phyloP scores from a whole-genome alignment of 2,888 invertebrate genomes.

The Nemoura dubitans region DNA sequence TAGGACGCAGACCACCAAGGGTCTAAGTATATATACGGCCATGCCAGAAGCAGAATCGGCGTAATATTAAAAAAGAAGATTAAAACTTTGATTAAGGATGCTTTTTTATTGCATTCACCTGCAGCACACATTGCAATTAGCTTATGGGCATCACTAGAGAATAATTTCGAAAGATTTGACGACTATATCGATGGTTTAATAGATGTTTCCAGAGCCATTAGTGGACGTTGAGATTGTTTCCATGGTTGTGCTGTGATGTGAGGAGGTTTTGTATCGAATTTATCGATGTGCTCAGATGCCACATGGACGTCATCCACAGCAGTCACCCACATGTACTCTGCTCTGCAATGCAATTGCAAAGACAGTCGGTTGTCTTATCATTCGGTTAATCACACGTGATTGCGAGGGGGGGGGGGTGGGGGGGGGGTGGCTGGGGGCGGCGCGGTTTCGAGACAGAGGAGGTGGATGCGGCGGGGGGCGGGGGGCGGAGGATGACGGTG shows the following conservation, averaged over 20 bases:
- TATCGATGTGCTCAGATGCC: neutral
- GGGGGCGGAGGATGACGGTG: slow-evolving; percentile 56
- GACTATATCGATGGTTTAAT: neutral
- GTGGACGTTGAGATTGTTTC: no score
- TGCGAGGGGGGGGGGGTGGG: neutral
- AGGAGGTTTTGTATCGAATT: no score
- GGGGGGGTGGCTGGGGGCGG: slow-evolving; percentile 44
- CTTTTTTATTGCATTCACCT: slow-evolving; percentile 7
- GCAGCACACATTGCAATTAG: neutral
- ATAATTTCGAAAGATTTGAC: neutral
- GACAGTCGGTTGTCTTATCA: neutral
- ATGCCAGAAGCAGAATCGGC: neutral
- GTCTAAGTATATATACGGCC: neutral
- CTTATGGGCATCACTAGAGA: neutral
- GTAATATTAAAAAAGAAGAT: neutral
- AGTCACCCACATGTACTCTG: neutral
- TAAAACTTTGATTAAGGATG: slow-evolving; percentile 12
- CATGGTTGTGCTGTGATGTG: no score
- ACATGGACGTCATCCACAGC: neutral
- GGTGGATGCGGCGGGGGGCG: slow-evolving; percentile 55
- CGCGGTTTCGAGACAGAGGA: slow-evolving; percentile 52
- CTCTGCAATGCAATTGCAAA: neutral
- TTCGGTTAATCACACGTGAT: neutral
- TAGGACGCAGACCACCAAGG: neutral
- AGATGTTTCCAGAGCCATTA: no score